Evolutionary conservation across 1,140 invertebrate species (phyloP).

Genomic region (Triops longicaudatus): DNA sequence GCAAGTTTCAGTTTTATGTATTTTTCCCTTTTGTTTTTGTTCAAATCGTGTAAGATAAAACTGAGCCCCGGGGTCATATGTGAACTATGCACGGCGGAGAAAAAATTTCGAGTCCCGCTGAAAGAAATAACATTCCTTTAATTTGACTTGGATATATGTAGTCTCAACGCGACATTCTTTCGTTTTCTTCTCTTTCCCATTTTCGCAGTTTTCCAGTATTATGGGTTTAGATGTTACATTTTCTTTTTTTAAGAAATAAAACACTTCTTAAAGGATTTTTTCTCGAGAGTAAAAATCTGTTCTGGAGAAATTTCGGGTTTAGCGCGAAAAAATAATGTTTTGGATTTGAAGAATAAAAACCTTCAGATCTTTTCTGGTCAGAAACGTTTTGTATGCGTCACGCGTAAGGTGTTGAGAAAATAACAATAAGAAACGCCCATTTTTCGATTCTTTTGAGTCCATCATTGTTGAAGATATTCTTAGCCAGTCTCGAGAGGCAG

Average conservation of each 20-base stretch:
- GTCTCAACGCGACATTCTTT: background rate
- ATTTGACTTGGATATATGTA: background rate
- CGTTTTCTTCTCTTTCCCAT: constrained; percentile 1
- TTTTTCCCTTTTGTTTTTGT: background rate
- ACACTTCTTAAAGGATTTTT: background rate
- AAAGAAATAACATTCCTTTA: background rate
- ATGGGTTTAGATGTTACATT: background rate
- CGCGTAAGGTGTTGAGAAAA: background rate
- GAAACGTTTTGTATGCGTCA: background rate
- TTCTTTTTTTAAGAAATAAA: background rate
- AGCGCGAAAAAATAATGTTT: background rate
- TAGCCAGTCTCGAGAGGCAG: no score
- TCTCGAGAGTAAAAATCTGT: background rate
- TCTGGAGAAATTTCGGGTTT: background rate
- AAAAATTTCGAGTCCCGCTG: background rate
- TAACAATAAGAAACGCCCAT: background rate
- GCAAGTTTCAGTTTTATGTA: background rate
- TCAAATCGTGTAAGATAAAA: constrained; percentile 9
- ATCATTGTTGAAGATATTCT: no score
- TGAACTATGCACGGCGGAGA: constrained; percentile 1
- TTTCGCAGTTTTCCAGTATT: background rate
- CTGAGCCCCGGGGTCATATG: background rate
- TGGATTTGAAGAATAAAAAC: background rate
- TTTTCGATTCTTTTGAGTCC: background rate
- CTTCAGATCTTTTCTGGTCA: background rate